Evolutionary conservation across 2,113 vertebrate species (phyloP), one percentile per base, ranked within the genome.

Genomic region (Sphaerodactylus townsendi): DNA sequence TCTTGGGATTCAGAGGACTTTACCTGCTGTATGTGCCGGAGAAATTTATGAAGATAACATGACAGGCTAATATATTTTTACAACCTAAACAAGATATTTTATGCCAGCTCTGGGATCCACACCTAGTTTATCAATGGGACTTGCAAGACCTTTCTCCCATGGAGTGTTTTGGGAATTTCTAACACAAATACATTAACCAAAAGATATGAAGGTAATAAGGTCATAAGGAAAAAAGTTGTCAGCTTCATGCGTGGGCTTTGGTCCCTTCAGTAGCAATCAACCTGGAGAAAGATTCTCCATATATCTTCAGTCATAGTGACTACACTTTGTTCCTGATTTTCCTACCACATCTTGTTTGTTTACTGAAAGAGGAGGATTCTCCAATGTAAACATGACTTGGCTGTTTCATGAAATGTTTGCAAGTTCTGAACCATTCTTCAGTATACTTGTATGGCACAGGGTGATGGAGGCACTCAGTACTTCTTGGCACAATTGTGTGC

Each of bases 21-120:
- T 93, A 91, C 95, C 95, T 91, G 91, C 93, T 87, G 91, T 90
- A 95, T 37, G 93, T 95, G 95, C 93, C 94, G 93, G 95, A 95
- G 95, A 95, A 96, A 96, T 96, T 96, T 96, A 96, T 96, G 95
- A 96, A 96, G 96, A 96, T 96, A 96, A 96, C 96, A 95, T 96
- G 95, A 96, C 96, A 96, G 92, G 86, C 93, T 96, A 96, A 96
- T 96, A 96, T 95, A 96, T 96, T 96, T 96, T 95, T 96, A 96
- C 95, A 95, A 93, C 93, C 95, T 95, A 92, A 96, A 96, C 96
- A 96, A 96, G 96, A 95, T 95, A 96, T 95, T 95, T 94, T 87
- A 88, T 96, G 95, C 95, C 93, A 95, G 93, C 94, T 94, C 82
- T 87, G 95, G 89, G 89, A 92, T 94, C 94, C 89, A 92, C 96